Evolutionary conservation across 2,113 vertebrate genomes (phyloP).

Genomic region (Phoxinus phoxinus): DNA sequence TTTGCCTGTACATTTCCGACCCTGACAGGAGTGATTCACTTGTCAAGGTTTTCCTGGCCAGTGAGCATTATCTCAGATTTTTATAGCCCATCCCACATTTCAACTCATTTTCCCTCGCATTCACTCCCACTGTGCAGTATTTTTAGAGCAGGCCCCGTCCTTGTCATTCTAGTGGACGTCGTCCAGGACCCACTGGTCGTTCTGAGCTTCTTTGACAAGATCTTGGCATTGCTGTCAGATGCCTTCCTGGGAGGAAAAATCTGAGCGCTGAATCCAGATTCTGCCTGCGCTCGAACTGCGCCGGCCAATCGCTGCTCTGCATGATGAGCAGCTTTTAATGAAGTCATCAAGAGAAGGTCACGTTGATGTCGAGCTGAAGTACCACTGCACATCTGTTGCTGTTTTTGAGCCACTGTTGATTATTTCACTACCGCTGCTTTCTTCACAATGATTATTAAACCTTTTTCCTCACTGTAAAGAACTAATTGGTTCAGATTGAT

Average conservation of each 20-base stretch:
- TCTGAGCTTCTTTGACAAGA: conserved; percentile 68
- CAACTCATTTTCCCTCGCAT: neutral
- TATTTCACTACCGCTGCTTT: conserved; percentile 12
- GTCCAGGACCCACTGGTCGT: conserved; percentile 69
- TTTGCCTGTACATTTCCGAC: neutral
- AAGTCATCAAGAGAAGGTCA: conserved; percentile 49
- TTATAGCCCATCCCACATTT: neutral
- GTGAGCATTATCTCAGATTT: neutral
- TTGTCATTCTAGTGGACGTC: conserved; percentile 63
- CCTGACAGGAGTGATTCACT: neutral
- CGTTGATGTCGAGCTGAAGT: conserved; percentile 23
- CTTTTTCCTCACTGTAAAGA: neutral
- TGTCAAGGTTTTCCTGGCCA: neutral
- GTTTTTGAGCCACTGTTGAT: conserved; percentile 15
- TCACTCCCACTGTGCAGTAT: conserved; percentile 53
- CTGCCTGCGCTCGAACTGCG: conserved; percentile 2
- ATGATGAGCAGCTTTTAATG: conserved; percentile 31
- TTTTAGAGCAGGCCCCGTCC: conserved; percentile 64
- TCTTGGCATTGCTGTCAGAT: conserved; percentile 67
- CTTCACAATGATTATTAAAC: conserved; percentile 14
- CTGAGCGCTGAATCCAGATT: conserved; percentile 13
- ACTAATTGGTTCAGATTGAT: neutral
- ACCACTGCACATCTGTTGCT: conserved; percentile 39
- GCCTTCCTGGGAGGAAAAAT: conserved; percentile 59
- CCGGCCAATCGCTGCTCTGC: conserved; percentile 35